Base-by-base conservation (phyloP, 2,797 vertebrate genomes). In the Lemur catta region DNA sequence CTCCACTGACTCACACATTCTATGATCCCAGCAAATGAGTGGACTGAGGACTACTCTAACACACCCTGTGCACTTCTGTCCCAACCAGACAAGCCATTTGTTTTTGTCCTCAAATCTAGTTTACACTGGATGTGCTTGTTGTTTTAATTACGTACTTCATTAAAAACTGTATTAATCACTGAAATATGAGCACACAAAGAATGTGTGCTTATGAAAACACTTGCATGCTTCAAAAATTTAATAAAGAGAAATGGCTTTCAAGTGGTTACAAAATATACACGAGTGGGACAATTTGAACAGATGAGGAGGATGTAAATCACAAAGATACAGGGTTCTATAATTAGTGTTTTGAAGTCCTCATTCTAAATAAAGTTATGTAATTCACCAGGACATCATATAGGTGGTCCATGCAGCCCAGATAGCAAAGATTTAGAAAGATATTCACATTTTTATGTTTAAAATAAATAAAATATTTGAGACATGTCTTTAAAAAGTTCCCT, bases 101-200 rank as follows among this genome's bases (percentile, higher is more conserved):
- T 52, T 87, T 94, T 85, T 85, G 76, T 79, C 28, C 41, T n/a
- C 17, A 76, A 67, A 84, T 82, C 87, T 86, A 59, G 17, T 85
- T 41, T 71, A 89, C 20, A 22, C 48, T 41, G 6, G 17, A 24
- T 93, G 18, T 38, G 20, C 15, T 76, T 93, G 7, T 82, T 67
- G 69, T 72, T 90, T 91, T 75, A 63, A 84, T 91, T 89, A 97
- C 9, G 14, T 50, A 74, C 41, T 82, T 55, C 84, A 90, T 84
- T n/a, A 82, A 50, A 84, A 89, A 61, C 14, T 69, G 28, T 41
- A 48, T 63, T 75, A 96, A 85, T 18, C 57, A 84, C 0, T 93
- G 63, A 94, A 85, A 94, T 67, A 61, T 5, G 22, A 81, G 12
- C 41, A 52, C 28, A 74, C n/a, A 79, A 84, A 84, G 38, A 71